Evolutionary conservation across 2,888 invertebrate species (phyloP), one percentile per base, ranked within the genome.

Genomic region (Oscheius sp.): DNA sequence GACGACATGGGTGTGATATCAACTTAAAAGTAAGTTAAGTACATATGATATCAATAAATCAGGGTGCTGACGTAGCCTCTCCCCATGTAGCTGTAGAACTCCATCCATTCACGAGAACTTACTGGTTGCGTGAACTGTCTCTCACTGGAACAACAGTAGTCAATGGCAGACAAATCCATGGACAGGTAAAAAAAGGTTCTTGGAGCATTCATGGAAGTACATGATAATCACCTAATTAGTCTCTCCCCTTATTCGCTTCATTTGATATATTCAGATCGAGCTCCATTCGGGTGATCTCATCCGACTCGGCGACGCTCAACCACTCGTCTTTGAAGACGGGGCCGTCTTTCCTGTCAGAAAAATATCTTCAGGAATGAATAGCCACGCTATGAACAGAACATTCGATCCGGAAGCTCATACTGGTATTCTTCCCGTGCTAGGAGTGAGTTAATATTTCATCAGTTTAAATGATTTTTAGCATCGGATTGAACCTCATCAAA

Each of bases 21-120:
- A 68, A 70, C 20, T 56, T 80, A 2, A 68, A 74, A 69, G 80
- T 77, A 26, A 14, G 33, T 17, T 14, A 59, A 36, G 26, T n/a
- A 8, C 8, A 22, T 44, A 28, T n/a, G 44, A 2, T 1, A 30
- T 12, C 26, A 49, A 50, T 1, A 22, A 56, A 32, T 56, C 24
- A 80, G 82, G 72, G 72, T 8, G 54, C 62, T 3, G 72, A 72
- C 20, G 68, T 82, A n/a, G 61, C 69, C 1, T 47, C 67, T n/a
- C 54, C 72, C n/a, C 82, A 82, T 65, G 82, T 80, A 0, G 68
- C 80, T 6, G 77, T 82, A 26, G 80, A 82, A 51, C 78, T 76
- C 36, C 74, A 75, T 54, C 76, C 80, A 1, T 36, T 71, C 24
- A 74, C 78, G 0, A 66, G 71, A 9, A 74, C 77, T 2, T 82